Conservation (phyloP, 2,888 invertebrate species). For the Dryobotodes eremita region DNA sequence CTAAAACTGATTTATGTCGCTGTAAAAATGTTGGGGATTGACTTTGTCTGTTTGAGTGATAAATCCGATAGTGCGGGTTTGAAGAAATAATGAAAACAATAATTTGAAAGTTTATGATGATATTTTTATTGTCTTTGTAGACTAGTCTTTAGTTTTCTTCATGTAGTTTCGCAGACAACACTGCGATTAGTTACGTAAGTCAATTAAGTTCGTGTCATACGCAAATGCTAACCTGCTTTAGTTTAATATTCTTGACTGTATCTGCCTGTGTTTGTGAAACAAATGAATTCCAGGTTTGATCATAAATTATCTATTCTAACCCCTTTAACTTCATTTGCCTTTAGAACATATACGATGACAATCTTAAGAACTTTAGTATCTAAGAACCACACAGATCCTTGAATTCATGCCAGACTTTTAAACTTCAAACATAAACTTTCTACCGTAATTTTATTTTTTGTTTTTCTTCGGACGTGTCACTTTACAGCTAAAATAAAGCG, state of each 20-base stretch:
- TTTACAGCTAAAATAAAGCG: slow-evolving; percentile 73
- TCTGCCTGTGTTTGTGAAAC: slow-evolving; percentile 4
- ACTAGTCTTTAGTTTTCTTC: slow-evolving; percentile 16
- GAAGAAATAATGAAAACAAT: slow-evolving; percentile 26
- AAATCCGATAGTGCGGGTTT: slow-evolving; percentile 37
- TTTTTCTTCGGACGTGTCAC: slow-evolving; percentile 56
- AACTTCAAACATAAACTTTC: slow-evolving; percentile 33
- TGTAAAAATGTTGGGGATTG: slow-evolving; percentile 49
- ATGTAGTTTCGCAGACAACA: neutral
- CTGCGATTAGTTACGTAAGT: slow-evolving; percentile 2
- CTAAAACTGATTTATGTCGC: slow-evolving; percentile 53
- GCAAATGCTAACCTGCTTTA: neutral
- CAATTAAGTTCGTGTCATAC: neutral
- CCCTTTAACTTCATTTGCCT: slow-evolving; percentile 15
- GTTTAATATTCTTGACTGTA: neutral
- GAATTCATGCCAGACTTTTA: slow-evolving; percentile 30
- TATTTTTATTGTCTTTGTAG: slow-evolving; percentile 20
- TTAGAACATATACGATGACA: neutral
- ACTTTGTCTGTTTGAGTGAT: slow-evolving; percentile 39
- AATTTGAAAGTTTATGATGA: slow-evolving; percentile 16
- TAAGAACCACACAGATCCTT: slow-evolving; percentile 11
- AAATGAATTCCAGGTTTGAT: slow-evolving; percentile 7
- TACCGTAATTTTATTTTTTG: slow-evolving; percentile 28
- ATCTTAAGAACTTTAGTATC: neutral
- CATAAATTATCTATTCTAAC: slow-evolving; percentile 1